A percentile compares a stretch with the other conserved stretches of the same genome.
Conservation (phyloP, 1,140 invertebrate genomes). For the Euschistus heros region DNA sequence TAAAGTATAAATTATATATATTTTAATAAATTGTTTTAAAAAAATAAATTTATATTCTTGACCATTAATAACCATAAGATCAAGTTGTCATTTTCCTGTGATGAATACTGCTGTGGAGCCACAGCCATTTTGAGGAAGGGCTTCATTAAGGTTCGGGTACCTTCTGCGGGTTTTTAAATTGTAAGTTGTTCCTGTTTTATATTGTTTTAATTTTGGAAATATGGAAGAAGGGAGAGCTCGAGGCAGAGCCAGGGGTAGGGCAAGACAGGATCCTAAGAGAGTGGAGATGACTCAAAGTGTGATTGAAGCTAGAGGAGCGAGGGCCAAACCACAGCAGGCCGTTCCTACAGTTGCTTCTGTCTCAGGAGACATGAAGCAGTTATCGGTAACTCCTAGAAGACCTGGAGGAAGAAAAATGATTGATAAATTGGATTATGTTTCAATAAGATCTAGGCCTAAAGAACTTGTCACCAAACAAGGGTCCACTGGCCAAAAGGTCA, state of each 20-base stretch:
- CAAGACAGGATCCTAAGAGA: not conserved
- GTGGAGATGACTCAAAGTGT: not conserved
- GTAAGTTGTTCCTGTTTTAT: not conserved
- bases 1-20: too few species aligned
- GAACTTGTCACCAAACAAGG: slow-evolving; percentile 2
- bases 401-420: not conserved
- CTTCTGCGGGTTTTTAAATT: not conserved
- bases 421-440: not conserved
- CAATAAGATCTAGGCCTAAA: slow-evolving; percentile 1
- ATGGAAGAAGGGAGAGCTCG: slow-evolving; percentile 4
- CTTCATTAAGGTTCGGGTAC: not conserved
- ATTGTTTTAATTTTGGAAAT: not conserved
- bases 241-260: not conserved
- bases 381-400: not conserved
- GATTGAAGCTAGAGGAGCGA: not conserved
- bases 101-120: too few species aligned
- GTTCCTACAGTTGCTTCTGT: not conserved
- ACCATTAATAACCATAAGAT: too few species aligned
- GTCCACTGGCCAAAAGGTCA: slow-evolving; percentile 32
- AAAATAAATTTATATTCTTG: too few species aligned
- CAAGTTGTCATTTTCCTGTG: too few species aligned
- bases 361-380: not conserved
- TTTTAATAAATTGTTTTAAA: too few species aligned
- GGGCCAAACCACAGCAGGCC: not conserved
- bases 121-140: too few species aligned